Conservation (phyloP, 2,888 invertebrate species). For the Tachina lurida region DNA sequence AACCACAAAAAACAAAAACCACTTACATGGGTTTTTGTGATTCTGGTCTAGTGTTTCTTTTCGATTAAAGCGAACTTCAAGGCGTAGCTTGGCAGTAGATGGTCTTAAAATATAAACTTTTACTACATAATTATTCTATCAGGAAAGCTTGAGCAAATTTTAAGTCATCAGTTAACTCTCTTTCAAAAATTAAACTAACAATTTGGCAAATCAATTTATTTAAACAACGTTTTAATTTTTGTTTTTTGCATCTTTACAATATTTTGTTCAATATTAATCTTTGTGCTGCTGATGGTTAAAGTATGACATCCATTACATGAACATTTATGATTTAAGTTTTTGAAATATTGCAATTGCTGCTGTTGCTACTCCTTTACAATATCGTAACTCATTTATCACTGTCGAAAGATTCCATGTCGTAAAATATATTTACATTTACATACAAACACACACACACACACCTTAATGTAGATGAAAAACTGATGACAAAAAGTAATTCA, state of each 20-base stretch:
- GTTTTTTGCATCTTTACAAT: not conserved
- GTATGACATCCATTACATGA: slow-evolving; percentile 65
- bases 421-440: not conserved
- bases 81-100: too few species aligned
- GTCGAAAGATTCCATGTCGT: slow-evolving; percentile 58
- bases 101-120: too few species aligned
- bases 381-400: slow-evolving; percentile 62
- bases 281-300: slow-evolving; percentile 53
- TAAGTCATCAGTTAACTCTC: not conserved
- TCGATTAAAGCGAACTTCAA: too few species aligned
- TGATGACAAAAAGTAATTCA: slow-evolving; percentile 8
- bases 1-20: too few species aligned
- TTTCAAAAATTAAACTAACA: too few species aligned
- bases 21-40: too few species aligned
- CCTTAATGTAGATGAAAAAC: slow-evolving; percentile 1
- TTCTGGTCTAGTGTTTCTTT: too few species aligned
- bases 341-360: slow-evolving; percentile 38
- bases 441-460: not conserved
- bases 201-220: not conserved
- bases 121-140: not conserved
- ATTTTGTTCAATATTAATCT: slow-evolving; percentile 43
- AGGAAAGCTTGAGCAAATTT: not conserved
- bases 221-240: not conserved
- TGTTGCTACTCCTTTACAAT: slow-evolving; percentile 13
- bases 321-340: slow-evolving; percentile 63